phyloP scores from a whole-genome alignment of 2,113 vertebrate genomes.

The Willisornis vidua region DNA sequence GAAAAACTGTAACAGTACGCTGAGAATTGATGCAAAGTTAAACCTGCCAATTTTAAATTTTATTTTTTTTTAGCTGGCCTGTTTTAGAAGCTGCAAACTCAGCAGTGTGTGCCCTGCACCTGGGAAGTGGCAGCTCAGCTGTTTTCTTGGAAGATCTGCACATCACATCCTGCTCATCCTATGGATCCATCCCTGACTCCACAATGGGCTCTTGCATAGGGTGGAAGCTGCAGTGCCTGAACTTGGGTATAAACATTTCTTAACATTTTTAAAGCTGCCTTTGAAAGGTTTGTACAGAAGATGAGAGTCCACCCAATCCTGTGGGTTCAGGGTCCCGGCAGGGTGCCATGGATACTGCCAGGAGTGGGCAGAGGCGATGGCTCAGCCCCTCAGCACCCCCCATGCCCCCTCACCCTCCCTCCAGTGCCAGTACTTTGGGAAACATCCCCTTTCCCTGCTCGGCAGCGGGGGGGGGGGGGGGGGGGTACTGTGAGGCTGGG shows the following conservation, averaged over 20 bases:
- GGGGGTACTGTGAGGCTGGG: no score
- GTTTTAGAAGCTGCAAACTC: neutral
- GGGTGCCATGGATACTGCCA: neutral
- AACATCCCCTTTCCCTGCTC: neutral
- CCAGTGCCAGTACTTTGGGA: neutral
- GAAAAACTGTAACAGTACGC: fast-evolving
- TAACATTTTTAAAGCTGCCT: neutral
- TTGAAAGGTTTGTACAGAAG: neutral
- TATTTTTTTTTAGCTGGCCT: neutral
- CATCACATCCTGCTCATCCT: fast-evolving
- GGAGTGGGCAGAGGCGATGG: neutral
- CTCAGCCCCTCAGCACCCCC: neutral
- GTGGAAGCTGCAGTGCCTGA: neutral
- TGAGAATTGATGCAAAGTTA: neutral
- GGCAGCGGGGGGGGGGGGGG: no score
- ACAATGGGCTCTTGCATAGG: neutral
- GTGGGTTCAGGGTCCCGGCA: neutral
- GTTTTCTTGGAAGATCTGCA: neutral
- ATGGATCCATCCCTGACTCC: fast-evolving
- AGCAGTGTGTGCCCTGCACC: neutral
- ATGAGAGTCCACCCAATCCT: fast-evolving
- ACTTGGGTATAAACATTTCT: neutral
- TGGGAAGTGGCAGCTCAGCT: neutral
- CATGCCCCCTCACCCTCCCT: neutral
- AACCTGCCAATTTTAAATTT: neutral